Base-by-base conservation (phyloP, 2,113 vertebrate species). In the Corythornis vintsioides region DNA sequence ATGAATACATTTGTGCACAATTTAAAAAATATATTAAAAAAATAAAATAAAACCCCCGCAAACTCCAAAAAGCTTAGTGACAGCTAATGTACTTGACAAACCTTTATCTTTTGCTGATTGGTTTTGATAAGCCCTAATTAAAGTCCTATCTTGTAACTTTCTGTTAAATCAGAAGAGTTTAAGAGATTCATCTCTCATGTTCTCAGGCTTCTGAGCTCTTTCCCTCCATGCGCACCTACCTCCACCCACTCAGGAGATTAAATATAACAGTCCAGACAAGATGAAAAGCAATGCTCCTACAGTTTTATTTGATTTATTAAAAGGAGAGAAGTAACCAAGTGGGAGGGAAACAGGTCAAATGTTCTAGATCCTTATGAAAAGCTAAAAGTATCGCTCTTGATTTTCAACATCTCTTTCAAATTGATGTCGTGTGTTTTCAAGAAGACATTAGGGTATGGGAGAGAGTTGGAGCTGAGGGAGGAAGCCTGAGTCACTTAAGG, bases 221-320 rank as follows among this genome's bases (percentile, higher is more conserved):
- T 69, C 85, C 35, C 64, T 87, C 78, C 56, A 56, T 73, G 70
- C 56, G 71, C 78, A 96, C 79, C 82, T 71, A 81, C 85, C 60
- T 88, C 84, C 89, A 83, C 87, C 75, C 82, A 80, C 84, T 79
- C 24, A 16, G 48, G 79, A 92, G 87, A 89, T 93, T 85, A 92
- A 93, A 92, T 85, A 66, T 45, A 94, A 74, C 82, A 78, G 89
- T 72, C 84, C 72, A 78, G 95, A 90, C 82, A 89, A 93, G 96
- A 96, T 57, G 89, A 96, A 96, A 95, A 89, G 87, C 64, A 74
- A 72, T 91, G 84, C 61, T 96, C 69, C 83, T 61, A 67, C 87
- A 88, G 87, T 92, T 96, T 89, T 75, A 86, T 92, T 89, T 95
- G 92, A 96, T 95, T 94, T 96, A 96, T 95, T 96, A 94, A 93